Conservation (phyloP, 2,113 vertebrate species). For the Oryzias woworae region DNA sequence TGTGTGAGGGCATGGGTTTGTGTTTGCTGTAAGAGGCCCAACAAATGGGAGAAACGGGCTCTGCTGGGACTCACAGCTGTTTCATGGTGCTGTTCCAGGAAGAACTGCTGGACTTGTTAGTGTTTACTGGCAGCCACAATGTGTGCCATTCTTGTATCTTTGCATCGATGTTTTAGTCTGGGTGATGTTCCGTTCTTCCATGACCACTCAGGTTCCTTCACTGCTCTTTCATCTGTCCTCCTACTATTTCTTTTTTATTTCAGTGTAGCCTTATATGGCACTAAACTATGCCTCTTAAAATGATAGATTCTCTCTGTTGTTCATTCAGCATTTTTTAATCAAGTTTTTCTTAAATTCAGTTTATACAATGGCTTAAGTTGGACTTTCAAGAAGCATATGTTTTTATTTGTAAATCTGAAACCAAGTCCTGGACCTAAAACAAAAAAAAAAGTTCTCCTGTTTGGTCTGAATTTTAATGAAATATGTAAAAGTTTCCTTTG, state of each 20-base stretch:
- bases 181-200: constrained; percentile 53
- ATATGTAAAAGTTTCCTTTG: no score
- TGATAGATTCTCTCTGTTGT: background rate
- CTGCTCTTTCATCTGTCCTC: constrained; percentile 18
- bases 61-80: constrained; percentile 75
- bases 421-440: no score
- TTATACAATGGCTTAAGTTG: no score
- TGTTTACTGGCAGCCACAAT: constrained; percentile 73
- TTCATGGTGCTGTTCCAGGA: constrained; percentile 74
- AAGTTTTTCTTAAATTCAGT: no score
- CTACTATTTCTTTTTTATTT: constrained; percentile 26
- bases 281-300: constrained; percentile 4
- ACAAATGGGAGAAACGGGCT: constrained; percentile 70
- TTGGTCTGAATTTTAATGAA: no score
- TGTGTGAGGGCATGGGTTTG: constrained; percentile 64
- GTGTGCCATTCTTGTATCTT: constrained; percentile 42
- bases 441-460: no score
- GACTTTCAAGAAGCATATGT: no score
- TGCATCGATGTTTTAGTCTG: constrained; percentile 30
- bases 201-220: constrained; percentile 22
- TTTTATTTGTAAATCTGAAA: no score
- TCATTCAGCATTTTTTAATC: no score
- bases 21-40: constrained; percentile 62
- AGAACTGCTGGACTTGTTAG: constrained; percentile 69
- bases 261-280: background rate